Base-by-base conservation (phyloP, 2,113 vertebrate species). In the Scortum barcoo region DNA sequence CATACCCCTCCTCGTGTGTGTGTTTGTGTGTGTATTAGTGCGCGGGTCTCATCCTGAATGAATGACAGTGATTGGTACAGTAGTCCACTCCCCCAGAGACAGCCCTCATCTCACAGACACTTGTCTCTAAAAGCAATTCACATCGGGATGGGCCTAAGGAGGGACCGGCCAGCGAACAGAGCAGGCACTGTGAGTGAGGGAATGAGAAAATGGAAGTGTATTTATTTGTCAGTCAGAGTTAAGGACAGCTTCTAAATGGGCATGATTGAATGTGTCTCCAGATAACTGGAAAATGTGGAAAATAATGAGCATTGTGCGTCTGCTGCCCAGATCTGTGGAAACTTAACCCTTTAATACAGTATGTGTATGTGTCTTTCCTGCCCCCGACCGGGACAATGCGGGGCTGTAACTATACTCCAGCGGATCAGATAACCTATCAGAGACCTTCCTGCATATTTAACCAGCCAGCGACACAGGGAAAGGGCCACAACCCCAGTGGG, bases 381-480 rank as follows among this genome's bases (percentile, higher is more conserved):
- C 74, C 60, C 60, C 40, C 0, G 40, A 69, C 85, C 72, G 60
- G 73, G 78, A 92, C 88, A 89, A 91, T 78, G 89, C 30, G 4
- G 72, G 60, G 26, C 76, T 91, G 93, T 93, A 94, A 94, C 77
- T 76, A 65, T 85, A 91, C 86, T 72, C 93, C 57, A 13, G 73
- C 69, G 70, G 88, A 91, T 94, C 92, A 84, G 87, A 87, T 94
- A 85, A 90, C 91, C 76, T 84, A 76, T 89, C 83, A 78, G 73
- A 90, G 76, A 88, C 75, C 89, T 85, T 91, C 89, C 88, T 93
- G 86, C 84, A 93, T 94, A 88, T 93, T 94, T 93, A 88, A 93
- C 68, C 72, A 89, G 87, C 54, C 51, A 77, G 76, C 30, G 13
- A 73, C 72, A 36, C 63, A 72, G 84, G 67, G 11, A 67, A 56